Base-by-base conservation (phyloP, 2,888 invertebrate genomes). In the Drosophila longiperda region DNA sequence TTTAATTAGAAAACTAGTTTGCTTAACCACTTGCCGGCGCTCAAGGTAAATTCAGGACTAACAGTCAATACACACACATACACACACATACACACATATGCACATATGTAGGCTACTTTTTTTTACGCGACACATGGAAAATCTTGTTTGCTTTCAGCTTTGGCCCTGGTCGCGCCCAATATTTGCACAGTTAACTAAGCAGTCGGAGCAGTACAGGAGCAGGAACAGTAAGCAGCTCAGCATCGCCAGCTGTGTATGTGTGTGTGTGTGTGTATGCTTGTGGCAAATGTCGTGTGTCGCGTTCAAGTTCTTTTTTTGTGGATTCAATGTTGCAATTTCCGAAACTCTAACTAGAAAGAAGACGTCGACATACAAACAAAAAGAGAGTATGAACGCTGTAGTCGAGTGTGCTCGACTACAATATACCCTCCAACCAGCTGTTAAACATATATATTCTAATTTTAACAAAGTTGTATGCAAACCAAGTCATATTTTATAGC, bases 141-240 rank as follows among this genome's bases (percentile, higher is more conserved):
- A 80, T 75, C 63, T 54, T 75, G 70, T 79, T 75, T 80, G 75
- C 71, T 33, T 50, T 78, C 52, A 62, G 62, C 75, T n/a, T 17
- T 64, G 70, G 69, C 48, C 58, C 58, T 59, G 62, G 75, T 33
- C 63, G 63, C 66, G 60, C 45, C 75, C 78, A 80, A 78, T 80
- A 80, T 78, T 78, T 78, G 71, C 40, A 75, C 80, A 80, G 80
- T 67, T 78, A 78, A 80, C 78, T 80, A 78, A 80, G 71, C 36
- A 17, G 34, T 0, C 29, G 54, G n/a, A 11, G 12, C 49, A 23
- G n/a, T 6, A n/a, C 38, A 50, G 36, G 17, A 60, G 48, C 20
- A 26, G 12, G 8, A 11, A 54, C 17, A 48, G n/a, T 26, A 12
- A 15, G 4, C 20, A 40, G 4, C 29, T 17, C 20, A 29, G 11